A percentile compares a stretch with the other conserved stretches of the same genome.
Conservation (phyloP, 2,797 vertebrate species). For the Numenius phaeopus region DNA sequence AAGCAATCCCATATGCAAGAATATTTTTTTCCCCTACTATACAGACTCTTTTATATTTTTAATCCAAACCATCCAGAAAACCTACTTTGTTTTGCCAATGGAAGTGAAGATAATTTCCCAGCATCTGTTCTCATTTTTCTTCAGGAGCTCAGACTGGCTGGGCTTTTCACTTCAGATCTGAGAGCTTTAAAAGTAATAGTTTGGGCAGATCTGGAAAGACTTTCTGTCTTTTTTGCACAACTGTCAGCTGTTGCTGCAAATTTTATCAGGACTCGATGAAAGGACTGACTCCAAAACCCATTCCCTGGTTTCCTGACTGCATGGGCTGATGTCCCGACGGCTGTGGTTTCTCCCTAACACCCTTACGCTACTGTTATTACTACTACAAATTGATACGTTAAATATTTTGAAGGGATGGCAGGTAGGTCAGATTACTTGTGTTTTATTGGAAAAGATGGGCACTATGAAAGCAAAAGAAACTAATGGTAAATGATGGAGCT, state of each 20-base stretch:
- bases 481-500: background rate
- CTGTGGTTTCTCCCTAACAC: background rate
- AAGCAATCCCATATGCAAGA: background rate
- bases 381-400: background rate
- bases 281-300: background rate
- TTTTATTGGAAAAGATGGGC: background rate
- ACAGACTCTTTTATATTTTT: background rate
- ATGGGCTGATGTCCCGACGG: background rate
- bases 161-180: background rate
- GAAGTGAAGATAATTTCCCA: background rate
- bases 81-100: background rate
- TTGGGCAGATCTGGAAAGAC: background rate
- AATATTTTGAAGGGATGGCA: background rate
- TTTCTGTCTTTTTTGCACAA: background rate
- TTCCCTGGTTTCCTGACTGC: background rate
- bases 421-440: background rate
- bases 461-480: background rate
- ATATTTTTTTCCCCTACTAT: background rate
- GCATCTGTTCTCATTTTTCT: background rate
- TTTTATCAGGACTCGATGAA: background rate
- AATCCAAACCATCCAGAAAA: background rate
- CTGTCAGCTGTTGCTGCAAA: background rate
- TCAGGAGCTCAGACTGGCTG: background rate
- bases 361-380: background rate
- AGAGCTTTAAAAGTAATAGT: background rate